These are phyloP conservation scores for Isichthys henryi DNA, from an alignment of 2,113 vertebrate species.

Conservation along the genomic window DNA sequence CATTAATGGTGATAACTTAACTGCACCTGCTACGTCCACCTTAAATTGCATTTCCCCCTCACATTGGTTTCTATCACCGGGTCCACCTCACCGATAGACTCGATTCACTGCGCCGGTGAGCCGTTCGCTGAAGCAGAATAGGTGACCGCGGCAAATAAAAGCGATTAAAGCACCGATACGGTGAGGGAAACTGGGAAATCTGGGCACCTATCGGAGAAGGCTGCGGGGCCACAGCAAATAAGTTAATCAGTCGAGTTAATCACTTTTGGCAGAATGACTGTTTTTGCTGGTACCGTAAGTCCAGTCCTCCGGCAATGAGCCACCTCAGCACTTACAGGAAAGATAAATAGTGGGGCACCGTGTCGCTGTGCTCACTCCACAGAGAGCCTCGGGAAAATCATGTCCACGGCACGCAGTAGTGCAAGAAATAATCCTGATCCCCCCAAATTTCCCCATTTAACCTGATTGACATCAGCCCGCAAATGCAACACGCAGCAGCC, in stretches of 20 bases:
- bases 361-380: constrained; percentile 32
- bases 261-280: not conserved
- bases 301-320: not conserved
- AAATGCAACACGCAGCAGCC: constrained; percentile 34
- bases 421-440: not conserved
- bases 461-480: constrained; percentile 38
- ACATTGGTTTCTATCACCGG: not conserved
- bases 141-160: not conserved
- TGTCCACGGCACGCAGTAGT: constrained; percentile 21
- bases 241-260: not conserved
- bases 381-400: not conserved
- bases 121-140: not conserved
- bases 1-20: not conserved
- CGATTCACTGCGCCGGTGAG: not conserved
- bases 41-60: not conserved
- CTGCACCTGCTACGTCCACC: constrained; percentile 18
- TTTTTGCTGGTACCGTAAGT: not conserved
- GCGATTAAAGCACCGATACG: not conserved
- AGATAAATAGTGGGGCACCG: constrained; percentile 9
- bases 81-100: not conserved
- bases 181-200: not conserved
- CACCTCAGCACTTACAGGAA: constrained; percentile 13
- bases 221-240: not conserved
- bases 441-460: not conserved
- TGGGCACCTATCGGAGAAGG: not conserved